phyloP scores from a whole-genome alignment of 2,797 vertebrate genomes.

The Cossypha polioptera region DNA sequence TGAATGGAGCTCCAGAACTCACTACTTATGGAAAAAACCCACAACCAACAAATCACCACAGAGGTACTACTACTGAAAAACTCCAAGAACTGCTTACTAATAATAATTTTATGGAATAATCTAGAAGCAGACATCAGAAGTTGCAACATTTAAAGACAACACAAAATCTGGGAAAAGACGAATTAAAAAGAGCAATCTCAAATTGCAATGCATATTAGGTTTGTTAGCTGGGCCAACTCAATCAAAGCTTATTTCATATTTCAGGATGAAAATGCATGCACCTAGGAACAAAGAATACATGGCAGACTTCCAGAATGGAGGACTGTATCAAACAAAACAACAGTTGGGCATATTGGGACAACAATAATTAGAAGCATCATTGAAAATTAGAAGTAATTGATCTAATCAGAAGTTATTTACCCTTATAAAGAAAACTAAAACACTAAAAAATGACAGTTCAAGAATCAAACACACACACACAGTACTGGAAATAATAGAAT shows the following conservation, averaged over 20 bases:
- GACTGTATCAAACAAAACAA: neutral
- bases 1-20: neutral
- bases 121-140: neutral
- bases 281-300: neutral
- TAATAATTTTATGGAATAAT: neutral
- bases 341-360: neutral
- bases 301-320: neutral
- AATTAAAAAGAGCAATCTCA: neutral
- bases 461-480: neutral
- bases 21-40: neutral
- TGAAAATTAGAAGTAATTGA: neutral
- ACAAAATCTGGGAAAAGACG: neutral
- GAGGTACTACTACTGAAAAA: neutral
- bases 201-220: neutral
- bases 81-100: neutral
- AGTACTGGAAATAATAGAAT: neutral
- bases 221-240: neutral
- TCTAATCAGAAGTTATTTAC: neutral
- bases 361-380: neutral
- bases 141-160: neutral
- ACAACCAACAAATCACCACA: neutral
- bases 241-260: neutral
- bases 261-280: neutral
- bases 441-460: neutral
- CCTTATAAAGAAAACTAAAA: neutral